Percentiles rank a stretch among this genome's conserved stretches.
Conservation (phyloP, 2,888 invertebrate genomes). For the Leucozona laternaria region DNA sequence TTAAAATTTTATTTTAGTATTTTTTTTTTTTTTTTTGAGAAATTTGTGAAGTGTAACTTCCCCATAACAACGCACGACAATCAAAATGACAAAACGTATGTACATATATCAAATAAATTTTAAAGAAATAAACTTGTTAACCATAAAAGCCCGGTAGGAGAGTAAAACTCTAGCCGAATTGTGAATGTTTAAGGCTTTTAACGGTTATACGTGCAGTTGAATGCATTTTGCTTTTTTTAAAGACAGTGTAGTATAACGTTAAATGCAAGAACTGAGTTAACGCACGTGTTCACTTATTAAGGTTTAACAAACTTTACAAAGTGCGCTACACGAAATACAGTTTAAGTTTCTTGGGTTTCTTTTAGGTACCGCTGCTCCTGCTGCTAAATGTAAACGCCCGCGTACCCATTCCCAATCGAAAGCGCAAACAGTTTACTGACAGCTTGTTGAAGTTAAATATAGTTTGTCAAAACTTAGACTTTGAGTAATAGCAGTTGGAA, state of each 20-base stretch:
- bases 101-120: constrained; percentile 14
- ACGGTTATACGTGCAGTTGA: constrained; percentile 14
- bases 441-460: constrained; percentile 43
- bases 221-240: not conserved
- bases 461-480: constrained; percentile 19
- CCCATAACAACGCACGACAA: not conserved
- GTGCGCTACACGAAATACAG: constrained; percentile 50
- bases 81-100: not conserved
- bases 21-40: not conserved
- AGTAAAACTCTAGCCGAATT: constrained; percentile 1
- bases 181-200: constrained; percentile 24
- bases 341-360: constrained; percentile 55
- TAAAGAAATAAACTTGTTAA: constrained; percentile 1
- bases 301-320: constrained; percentile 23
- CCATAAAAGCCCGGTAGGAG: not conserved
- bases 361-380: constrained; percentile 47
- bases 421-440: constrained; percentile 49
- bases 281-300: constrained; percentile 50
- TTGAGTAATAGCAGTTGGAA: not conserved
- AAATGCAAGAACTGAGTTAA: constrained; percentile 13
- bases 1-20: not conserved
- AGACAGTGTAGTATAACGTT: not conserved
- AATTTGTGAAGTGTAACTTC: not conserved
- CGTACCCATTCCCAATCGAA: constrained; percentile 46
- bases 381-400: constrained; percentile 7